Percentiles rank a stretch among this genome's conserved stretches.
These are phyloP conservation scores for Uria aalge DNA, from an alignment of 2,113 vertebrate species.

Conservation along the genomic window DNA sequence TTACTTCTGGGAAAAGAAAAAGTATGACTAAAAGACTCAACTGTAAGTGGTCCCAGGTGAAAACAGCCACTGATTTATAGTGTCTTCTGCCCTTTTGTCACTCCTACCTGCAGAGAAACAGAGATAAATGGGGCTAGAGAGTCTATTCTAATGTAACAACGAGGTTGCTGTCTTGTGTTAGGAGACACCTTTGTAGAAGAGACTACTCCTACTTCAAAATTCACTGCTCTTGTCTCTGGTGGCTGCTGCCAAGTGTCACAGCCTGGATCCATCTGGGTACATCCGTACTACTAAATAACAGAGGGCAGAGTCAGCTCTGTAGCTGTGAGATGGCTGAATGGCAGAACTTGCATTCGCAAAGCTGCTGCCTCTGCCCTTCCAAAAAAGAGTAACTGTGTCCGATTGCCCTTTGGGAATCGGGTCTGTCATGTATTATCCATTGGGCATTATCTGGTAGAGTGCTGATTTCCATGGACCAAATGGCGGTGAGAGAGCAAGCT, in stretches of 20 bases:
- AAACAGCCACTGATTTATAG: not conserved
- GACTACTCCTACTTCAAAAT: not conserved
- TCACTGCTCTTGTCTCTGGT: not conserved
- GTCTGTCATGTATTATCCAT: not conserved
- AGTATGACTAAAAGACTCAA: not conserved
- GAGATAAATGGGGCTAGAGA: not conserved
- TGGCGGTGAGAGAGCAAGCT: not conserved
- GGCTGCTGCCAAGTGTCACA: not conserved
- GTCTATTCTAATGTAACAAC: not conserved
- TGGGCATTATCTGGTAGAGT: not conserved
- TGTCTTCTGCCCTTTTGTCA: not conserved
- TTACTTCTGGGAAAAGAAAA: not conserved
- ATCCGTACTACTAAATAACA: not conserved
- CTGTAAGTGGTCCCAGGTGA: not conserved
- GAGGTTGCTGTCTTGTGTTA: not conserved
- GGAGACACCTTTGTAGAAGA: not conserved
- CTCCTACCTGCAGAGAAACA: not conserved
- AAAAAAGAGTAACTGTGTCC: not conserved
- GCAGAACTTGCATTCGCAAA: not conserved
- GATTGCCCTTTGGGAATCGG: not conserved
- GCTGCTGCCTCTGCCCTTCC: not conserved
- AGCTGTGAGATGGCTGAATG: not conserved
- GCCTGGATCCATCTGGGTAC: not conserved
- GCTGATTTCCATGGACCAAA: not conserved
- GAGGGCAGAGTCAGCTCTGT: not conserved